A percentile compares a stretch with the other conserved stretches of the same genome.
Conservation (phyloP, 2,888 invertebrate species). For the Troilus luridus region DNA sequence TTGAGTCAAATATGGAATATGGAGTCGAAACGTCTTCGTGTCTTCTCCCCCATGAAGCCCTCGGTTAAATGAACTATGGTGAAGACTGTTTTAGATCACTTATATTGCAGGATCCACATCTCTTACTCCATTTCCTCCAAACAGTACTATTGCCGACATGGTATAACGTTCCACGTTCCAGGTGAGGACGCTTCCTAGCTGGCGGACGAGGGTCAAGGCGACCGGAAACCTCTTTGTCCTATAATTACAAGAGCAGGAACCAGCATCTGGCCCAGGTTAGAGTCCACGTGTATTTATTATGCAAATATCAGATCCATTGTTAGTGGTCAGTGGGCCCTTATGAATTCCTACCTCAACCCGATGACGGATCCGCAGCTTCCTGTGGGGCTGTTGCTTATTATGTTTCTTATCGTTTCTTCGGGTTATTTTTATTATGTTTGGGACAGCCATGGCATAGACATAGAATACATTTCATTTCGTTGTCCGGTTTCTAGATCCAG, state of each 20-base stretch:
- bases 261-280: slow-evolving; percentile 33
- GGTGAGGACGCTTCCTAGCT: not conserved
- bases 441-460: too few species aligned
- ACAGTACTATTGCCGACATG: not conserved
- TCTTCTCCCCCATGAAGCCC: not conserved
- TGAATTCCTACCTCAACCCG: not conserved
- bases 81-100: too few species aligned
- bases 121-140: not conserved
- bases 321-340: slow-evolving; percentile 43
- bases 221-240: slow-evolving; percentile 27
- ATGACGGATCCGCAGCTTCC: not conserved
- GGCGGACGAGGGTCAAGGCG: slow-evolving; percentile 25
- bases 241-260: slow-evolving; percentile 43
- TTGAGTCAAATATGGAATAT: not conserved
- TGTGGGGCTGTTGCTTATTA: not conserved
- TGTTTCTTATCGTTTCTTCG: not conserved
- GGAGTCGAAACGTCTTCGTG: not conserved
- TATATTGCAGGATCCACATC: not conserved
- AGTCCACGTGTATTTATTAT: slow-evolving; percentile 46
- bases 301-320: not conserved
- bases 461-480: too few species aligned
- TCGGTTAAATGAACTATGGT: too few species aligned
- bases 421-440: not conserved
- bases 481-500: not conserved
- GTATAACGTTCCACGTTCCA: not conserved